Evolutionary conservation across 2,113 vertebrate genomes (phyloP).

Genomic region (Oreochromis niloticus): DNA sequence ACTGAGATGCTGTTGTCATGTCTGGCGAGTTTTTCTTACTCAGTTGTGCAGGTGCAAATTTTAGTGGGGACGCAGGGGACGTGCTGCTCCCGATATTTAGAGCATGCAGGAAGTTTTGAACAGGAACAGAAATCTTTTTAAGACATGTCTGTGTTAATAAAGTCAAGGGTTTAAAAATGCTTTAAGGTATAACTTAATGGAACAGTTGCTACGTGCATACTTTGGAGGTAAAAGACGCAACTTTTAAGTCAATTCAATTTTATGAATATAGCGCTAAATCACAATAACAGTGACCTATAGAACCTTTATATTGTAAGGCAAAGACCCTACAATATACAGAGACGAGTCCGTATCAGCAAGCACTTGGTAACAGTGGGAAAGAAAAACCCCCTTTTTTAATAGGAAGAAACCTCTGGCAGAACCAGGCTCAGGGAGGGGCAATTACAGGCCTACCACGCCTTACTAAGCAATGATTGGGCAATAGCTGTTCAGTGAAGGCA

Average conservation of each 20-base stretch:
- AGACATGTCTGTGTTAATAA: not conserved
- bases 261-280: not conserved
- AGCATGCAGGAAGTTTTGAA: not conserved
- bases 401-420: not conserved
- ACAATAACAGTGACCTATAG: not conserved
- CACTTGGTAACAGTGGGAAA: not conserved
- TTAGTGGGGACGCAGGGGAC: not conserved
- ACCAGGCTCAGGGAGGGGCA: not conserved
- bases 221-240: not conserved
- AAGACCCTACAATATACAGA: not conserved
- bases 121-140: not conserved
- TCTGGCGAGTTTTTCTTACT: not conserved
- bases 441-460: not conserved
- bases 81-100: not conserved
- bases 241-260: not conserved
- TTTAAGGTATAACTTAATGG: not conserved
- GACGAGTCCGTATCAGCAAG: fast-evolving
- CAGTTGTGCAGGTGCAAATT: not conserved
- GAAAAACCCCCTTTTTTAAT: fast-evolving
- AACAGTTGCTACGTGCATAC: not conserved
- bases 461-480: not conserved
- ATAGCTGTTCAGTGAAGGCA: not conserved
- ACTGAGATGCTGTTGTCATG: not conserved
- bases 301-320: not conserved
- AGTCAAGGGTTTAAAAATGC: not conserved